These are phyloP conservation scores for Neoniphon sammara DNA, from an alignment of 2,797 vertebrate species.

Conservation along the genomic window DNA sequence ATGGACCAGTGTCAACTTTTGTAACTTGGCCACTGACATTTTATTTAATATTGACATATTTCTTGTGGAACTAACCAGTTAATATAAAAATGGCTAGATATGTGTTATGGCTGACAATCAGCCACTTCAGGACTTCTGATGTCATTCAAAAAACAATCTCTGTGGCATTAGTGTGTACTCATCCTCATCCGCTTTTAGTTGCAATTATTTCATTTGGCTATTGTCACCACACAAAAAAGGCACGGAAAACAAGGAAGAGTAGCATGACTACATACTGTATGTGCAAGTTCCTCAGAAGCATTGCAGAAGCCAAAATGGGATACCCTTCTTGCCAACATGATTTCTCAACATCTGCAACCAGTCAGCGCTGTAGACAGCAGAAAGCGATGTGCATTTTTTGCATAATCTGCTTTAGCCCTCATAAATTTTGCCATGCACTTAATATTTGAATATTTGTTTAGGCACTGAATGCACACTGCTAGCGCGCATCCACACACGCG, in stretches of 20 bases:
- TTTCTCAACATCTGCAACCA: constrained; percentile 43
- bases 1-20: not conserved
- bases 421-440: constrained; percentile 2
- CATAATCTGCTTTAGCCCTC: not conserved
- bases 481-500: too few species aligned
- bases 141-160: too few species aligned
- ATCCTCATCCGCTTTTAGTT: not conserved
- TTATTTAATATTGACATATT: too few species aligned
- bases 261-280: not conserved
- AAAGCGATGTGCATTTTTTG: constrained; percentile 3
- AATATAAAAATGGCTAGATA: too few species aligned
- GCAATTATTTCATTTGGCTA: too few species aligned
- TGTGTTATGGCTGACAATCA: too few species aligned
- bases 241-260: constrained; percentile 19
- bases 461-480: too few species aligned
- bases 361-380: constrained; percentile 14
- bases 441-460: constrained; percentile 19
- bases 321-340: constrained; percentile 19
- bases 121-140: too few species aligned
- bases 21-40: not conserved
- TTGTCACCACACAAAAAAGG: constrained; percentile 12
- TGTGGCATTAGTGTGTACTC: constrained; percentile 20
- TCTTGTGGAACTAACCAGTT: too few species aligned
- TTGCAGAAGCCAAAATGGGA: constrained; percentile 7
- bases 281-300: constrained; percentile 16